Percentiles rank a stretch among this genome's conserved stretches.
These are phyloP conservation scores for Tragelaphus oryx DNA, from an alignment of 2,797 vertebrate species.

Conservation along the genomic window DNA sequence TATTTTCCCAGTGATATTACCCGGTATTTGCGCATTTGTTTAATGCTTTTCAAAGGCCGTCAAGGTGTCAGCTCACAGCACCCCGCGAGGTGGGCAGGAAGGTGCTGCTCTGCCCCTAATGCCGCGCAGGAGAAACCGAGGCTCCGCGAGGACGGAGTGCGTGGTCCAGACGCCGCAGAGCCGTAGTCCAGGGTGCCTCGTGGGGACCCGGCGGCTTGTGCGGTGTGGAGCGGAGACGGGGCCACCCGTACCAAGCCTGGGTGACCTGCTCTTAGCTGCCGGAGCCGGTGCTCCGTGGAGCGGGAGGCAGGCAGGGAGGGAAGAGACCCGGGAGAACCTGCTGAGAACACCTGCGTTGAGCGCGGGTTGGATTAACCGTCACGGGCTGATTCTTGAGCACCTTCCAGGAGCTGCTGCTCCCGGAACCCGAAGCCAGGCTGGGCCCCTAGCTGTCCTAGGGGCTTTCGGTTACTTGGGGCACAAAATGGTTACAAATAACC, in stretches of 20 bases:
- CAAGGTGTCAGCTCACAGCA: neutral
- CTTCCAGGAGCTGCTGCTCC: neutral
- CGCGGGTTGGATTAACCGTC: neutral
- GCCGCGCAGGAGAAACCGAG: neutral
- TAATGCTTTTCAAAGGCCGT: neutral
- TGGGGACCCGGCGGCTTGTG: neutral
- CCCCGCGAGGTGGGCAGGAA: neutral
- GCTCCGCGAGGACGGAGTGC: neutral
- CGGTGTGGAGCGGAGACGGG: neutral
- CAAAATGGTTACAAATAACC: neutral
- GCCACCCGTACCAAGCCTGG: neutral
- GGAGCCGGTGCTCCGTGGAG: neutral
- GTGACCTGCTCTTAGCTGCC: neutral
- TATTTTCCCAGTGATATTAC: neutral
- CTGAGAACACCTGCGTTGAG: neutral
- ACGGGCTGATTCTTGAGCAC: neutral
- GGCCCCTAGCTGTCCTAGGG: neutral
- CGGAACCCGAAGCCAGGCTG: neutral
- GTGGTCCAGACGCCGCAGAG: neutral
- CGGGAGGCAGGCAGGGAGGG: neutral
- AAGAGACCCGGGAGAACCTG: neutral
- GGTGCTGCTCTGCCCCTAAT: neutral
- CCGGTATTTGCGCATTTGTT: accelerated
- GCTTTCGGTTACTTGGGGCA: neutral
- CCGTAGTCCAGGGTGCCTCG: neutral